These are phyloP conservation scores for Caenorhabditis latens DNA, from an alignment of 1,140 invertebrate species.

Conservation along the genomic window DNA sequence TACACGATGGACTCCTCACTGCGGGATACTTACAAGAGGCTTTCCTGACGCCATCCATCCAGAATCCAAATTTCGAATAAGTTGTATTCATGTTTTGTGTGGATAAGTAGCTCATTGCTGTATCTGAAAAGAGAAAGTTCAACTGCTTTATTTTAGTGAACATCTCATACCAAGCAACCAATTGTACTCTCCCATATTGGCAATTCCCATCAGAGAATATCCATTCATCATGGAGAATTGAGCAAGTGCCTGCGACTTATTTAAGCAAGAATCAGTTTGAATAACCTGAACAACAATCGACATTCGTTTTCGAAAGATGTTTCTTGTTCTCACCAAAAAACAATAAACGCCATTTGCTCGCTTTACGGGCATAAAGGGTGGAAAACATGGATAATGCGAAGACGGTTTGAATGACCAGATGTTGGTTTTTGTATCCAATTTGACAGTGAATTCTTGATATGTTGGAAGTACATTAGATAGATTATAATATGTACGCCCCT, in stretches of 20 bases:
- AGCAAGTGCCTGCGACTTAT: background rate
- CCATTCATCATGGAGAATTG: background rate
- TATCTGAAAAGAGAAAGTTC: background rate
- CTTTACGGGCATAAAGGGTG: background rate
- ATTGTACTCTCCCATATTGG: background rate
- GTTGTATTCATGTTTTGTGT: background rate
- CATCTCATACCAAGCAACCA: background rate
- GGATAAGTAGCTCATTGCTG: background rate
- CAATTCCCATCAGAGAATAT: background rate
- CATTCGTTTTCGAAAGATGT: background rate
- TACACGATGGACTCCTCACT: background rate
- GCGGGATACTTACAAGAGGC: background rate
- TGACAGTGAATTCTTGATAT: background rate
- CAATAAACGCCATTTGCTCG: background rate
- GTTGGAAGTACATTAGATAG: background rate
- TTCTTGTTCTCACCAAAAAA: background rate
- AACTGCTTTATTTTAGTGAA: too few species aligned
- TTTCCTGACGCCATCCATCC: constrained; percentile 2
- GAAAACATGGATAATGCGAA: background rate
- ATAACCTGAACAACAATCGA: background rate
- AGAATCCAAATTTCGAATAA: background rate
- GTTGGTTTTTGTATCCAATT: background rate
- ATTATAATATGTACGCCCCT: background rate
- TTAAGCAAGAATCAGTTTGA: background rate
- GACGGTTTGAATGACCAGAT: background rate